phyloP scores from a whole-genome alignment of 2,113 vertebrate species.

The Capreolus pygargus region DNA sequence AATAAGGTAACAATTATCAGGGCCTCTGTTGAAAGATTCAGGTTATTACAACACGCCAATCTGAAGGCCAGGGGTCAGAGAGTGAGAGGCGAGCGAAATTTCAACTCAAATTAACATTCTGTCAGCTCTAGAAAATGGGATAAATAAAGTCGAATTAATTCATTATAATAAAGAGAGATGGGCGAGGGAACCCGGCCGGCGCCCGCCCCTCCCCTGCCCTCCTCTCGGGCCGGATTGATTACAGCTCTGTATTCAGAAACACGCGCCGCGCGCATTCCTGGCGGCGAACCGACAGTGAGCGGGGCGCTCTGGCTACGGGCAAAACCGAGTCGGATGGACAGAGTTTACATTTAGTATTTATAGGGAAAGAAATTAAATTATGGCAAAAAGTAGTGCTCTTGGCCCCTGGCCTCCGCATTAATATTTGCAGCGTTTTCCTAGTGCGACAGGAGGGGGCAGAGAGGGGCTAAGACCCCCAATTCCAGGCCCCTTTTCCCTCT shows the following conservation, averaged over 20 bases:
- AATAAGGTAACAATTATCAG: slow-evolving; percentile 99
- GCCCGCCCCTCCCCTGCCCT: slow-evolving; percentile 78
- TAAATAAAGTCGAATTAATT: slow-evolving; percentile 99
- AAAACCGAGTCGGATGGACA: slow-evolving; percentile 89
- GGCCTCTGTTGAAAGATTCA: slow-evolving; percentile 99
- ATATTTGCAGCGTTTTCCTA: slow-evolving; percentile 79
- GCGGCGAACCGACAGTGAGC: slow-evolving; percentile 90
- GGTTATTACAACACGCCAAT: slow-evolving; percentile 99
- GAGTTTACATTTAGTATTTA: slow-evolving; percentile 97
- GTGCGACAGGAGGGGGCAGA: slow-evolving; percentile 42
- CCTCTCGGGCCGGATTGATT: slow-evolving; percentile 92
- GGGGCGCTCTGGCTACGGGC: slow-evolving; percentile 90
- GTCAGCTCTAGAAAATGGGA: slow-evolving; percentile 98
- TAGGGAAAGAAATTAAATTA: slow-evolving; percentile 91
- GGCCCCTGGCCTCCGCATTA: slow-evolving; percentile 84
- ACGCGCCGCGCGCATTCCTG: slow-evolving; percentile 90
- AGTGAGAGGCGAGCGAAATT: slow-evolving; percentile 98
- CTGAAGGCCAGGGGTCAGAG: slow-evolving; percentile 97
- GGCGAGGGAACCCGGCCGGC: slow-evolving; percentile 76
- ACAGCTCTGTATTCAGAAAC: slow-evolving; percentile 95
- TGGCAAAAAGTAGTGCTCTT: slow-evolving; percentile 87
- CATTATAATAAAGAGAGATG: slow-evolving; percentile 92
- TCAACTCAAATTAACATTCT: slow-evolving; percentile 99
- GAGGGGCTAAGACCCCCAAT: slow-evolving; percentile 21
- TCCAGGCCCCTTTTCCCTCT: slow-evolving; percentile 64